Evolutionary conservation across 2,888 invertebrate species (phyloP).

Genomic region (Caenorhabditis macrosperma): DNA sequence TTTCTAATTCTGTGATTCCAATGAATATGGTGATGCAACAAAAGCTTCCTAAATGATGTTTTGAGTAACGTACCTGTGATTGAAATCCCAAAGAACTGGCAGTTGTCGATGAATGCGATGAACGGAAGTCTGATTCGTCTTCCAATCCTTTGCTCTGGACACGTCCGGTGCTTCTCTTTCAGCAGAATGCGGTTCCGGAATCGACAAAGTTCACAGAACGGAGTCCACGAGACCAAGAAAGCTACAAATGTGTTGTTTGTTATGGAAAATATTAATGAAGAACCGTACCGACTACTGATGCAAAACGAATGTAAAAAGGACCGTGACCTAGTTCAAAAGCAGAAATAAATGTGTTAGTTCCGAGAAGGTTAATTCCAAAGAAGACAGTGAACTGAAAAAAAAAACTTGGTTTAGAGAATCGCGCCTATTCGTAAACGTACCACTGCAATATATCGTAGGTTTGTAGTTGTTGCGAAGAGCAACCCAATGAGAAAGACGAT

Average conservation of each 20-base stretch:
- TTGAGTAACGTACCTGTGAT: constrained; percentile 12
- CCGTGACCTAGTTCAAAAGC: constrained; percentile 9
- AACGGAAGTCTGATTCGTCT: constrained; percentile 26
- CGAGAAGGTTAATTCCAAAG: constrained; percentile 13
- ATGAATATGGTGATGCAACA: no score
- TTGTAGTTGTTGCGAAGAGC: no score
- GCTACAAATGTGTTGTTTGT: neutral
- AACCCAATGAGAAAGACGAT: no score
- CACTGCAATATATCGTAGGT: no score
- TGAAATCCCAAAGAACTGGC: constrained; percentile 3
- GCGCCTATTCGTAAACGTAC: no score
- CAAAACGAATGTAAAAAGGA: neutral
- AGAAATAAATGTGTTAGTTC: constrained; percentile 7
- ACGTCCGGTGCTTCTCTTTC: neutral
- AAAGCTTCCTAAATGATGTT: no score
- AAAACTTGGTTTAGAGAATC: no score
- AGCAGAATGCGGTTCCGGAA: constrained; percentile 23
- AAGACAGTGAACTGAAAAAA: constrained; percentile 29
- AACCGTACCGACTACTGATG: constrained; percentile 12
- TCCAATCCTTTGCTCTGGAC: constrained; percentile 7
- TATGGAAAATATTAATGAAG: neutral
- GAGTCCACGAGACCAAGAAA: constrained; percentile 12
- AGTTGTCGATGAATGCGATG: constrained; percentile 17
- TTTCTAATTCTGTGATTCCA: no score
- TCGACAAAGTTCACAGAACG: constrained; percentile 15